These are phyloP conservation scores for Chrysopilus asiliformis DNA, from an alignment of 2,888 invertebrate genomes.

Conservation along the genomic window DNA sequence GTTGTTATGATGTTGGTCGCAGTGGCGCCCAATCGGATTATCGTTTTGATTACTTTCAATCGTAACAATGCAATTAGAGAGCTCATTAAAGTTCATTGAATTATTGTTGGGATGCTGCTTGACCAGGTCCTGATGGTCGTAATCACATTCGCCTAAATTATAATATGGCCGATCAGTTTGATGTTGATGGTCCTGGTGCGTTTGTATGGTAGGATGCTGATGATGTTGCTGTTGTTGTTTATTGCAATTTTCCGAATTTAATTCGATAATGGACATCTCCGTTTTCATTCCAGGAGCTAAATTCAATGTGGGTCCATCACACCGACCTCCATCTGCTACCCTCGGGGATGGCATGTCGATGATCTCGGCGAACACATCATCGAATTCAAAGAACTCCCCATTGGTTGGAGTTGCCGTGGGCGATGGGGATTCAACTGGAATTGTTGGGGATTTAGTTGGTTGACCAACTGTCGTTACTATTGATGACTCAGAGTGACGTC, in stretches of 20 bases:
- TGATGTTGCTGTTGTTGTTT: background rate
- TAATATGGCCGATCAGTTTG: no score
- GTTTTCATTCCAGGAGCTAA: background rate
- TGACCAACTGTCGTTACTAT: constrained; percentile 6
- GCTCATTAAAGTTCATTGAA: constrained; percentile 38
- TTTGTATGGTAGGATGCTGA: background rate
- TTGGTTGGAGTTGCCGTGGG: no score
- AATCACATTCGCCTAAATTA: no score
- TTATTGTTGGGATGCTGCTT: constrained; percentile 22
- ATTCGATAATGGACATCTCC: no score
- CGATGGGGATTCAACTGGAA: constrained; percentile 1
- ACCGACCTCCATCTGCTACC: background rate
- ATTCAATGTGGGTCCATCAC: background rate
- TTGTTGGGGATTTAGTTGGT: constrained; percentile 1
- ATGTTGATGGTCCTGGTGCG: no score
- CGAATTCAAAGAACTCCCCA: constrained; percentile 14
- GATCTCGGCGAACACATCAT: constrained; percentile 17
- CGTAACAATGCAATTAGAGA: constrained; percentile 37
- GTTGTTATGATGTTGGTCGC: constrained; percentile 1
- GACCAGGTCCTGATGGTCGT: background rate
- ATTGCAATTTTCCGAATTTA: background rate
- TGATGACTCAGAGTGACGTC: background rate
- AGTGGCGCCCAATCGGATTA: constrained; percentile 16
- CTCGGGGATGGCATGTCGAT: constrained; percentile 1
- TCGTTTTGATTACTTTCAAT: constrained; percentile 29